Base-by-base conservation (phyloP, 2,888 invertebrate genomes). In the Oligia fasciuncula region DNA sequence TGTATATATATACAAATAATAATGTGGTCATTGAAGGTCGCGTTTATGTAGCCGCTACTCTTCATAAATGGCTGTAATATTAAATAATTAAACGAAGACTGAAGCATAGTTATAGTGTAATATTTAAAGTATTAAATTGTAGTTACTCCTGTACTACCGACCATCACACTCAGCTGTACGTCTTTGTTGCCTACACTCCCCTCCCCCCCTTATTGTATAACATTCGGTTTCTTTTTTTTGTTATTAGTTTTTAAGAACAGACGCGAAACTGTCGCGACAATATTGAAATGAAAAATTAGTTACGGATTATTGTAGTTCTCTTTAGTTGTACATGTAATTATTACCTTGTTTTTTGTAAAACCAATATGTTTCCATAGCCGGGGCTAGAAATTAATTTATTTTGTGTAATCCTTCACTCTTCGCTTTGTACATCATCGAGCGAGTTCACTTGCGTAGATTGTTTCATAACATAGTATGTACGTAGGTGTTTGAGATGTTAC, bases 81-180 rank as follows among this genome's bases (percentile, higher is more conserved):
- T 90, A 93, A 95, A 95, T 96, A 95, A 96, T 94, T 94, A 95
- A 96, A 95, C 93, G 95, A 96, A 96, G 96, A 96, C 96, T 96
- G 96, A 96, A 94, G 96, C 92, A 94, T 96, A 96, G 96, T 93
- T 95, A 95, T 96, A 96, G 94, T 93, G 92, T 96, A 95, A 95
- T 95, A 95, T 94, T 95, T 93, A 95, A 95, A 95, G 94, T 94
- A 95, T 95, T 94, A 92, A 93, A 91, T 92, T 92, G 92, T 94
- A 94, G 93, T 91, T 92, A 92, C 93, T 85, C 85, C 85, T 93
- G 91, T 93, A 91, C 93, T 94, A 93, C 93, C 87, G 87, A 93
- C 92, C 94, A 95, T 94, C 95, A 94, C 93, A 89, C 88, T 89
- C 86, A 91, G 90, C 91, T 91, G 90, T 88, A 91, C 90, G 92